A percentile compares a stretch with the other conserved stretches of the same genome.
These are phyloP conservation scores for Poliocrania exsul DNA, from an alignment of 2,797 vertebrate species.

Conservation along the genomic window DNA sequence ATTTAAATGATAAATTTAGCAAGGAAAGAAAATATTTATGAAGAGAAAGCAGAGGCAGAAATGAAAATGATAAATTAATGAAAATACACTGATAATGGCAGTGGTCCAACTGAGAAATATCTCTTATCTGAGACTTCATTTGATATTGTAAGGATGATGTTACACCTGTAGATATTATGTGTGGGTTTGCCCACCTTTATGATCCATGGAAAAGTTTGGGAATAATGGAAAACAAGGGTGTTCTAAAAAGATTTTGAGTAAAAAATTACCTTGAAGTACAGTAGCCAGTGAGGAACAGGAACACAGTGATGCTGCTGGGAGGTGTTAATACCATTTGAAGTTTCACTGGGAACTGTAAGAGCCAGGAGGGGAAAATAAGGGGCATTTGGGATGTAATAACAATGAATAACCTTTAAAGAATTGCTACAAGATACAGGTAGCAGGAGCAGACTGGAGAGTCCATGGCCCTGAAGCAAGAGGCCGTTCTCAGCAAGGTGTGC, in stretches of 20 bases:
- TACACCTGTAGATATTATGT: not conserved
- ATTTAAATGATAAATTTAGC: conserved; percentile 39
- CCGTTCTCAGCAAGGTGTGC: not conserved
- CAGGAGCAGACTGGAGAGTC: conserved; percentile 7
- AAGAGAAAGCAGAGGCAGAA: conserved; percentile 15
- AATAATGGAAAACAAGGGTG: not conserved
- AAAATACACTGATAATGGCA: not conserved
- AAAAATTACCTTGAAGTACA: not conserved
- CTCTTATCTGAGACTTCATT: not conserved
- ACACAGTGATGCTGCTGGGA: not conserved
- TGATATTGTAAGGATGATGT: not conserved
- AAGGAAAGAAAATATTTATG: conserved; percentile 47
- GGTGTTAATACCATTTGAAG: not conserved
- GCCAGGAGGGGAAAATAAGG: not conserved
- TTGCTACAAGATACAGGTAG: not conserved
- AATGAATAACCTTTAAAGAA: conserved; percentile 58
- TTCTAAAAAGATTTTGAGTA: not conserved
- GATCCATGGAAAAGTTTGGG: not conserved
- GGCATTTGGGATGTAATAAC: conserved; percentile 10
- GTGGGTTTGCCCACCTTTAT: not conserved
- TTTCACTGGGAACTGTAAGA: not conserved
- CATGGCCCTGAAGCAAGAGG: conserved; percentile 32
- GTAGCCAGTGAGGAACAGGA: not conserved
- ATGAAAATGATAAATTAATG: conserved; percentile 29
- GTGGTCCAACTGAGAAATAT: not conserved